Evolutionary conservation across 2,888 invertebrate genomes (phyloP).

Genomic region (Mythimna loreyi): DNA sequence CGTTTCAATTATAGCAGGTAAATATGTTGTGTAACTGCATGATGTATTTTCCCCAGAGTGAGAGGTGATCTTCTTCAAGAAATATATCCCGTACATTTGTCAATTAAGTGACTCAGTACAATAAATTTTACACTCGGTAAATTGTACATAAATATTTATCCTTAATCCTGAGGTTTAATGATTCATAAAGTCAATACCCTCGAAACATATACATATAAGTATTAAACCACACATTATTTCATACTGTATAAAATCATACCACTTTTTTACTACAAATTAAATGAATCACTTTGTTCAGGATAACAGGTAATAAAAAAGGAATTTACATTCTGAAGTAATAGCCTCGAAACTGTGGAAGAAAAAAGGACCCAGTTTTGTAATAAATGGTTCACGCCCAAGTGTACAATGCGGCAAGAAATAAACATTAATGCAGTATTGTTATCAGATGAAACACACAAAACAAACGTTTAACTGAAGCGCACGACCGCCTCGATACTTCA

Average conservation of each 20-base stretch:
- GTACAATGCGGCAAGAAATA: constrained; percentile 56
- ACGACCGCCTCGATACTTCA: constrained; percentile 15
- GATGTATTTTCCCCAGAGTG: neutral
- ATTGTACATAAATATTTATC: constrained; percentile 18
- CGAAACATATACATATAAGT: neutral
- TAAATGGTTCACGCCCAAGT: constrained; percentile 24
- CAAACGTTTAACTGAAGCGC: constrained; percentile 28
- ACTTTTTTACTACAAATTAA: neutral
- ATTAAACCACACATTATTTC: neutral
- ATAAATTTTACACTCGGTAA: too few relatives aligned
- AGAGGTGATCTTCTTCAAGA: neutral
- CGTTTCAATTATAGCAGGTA: neutral
- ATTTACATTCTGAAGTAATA: constrained; percentile 25
- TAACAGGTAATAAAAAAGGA: constrained; percentile 1
- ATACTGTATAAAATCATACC: neutral
- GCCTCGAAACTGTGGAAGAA: constrained; percentile 2
- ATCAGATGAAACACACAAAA: constrained; percentile 65
- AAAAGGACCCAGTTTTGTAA: constrained; percentile 25
- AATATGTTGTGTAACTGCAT: neutral
- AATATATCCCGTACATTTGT: neutral
- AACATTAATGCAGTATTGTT: constrained; percentile 59
- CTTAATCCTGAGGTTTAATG: constrained; percentile 23
- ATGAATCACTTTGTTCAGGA: neutral
- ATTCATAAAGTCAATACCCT: constrained; percentile 17
- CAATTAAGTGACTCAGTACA: constrained; percentile 6